A percentile compares a stretch with the other conserved stretches of the same genome.
Conservation (phyloP, 2,888 invertebrate genomes). For the Ochropleura leucogaster region DNA sequence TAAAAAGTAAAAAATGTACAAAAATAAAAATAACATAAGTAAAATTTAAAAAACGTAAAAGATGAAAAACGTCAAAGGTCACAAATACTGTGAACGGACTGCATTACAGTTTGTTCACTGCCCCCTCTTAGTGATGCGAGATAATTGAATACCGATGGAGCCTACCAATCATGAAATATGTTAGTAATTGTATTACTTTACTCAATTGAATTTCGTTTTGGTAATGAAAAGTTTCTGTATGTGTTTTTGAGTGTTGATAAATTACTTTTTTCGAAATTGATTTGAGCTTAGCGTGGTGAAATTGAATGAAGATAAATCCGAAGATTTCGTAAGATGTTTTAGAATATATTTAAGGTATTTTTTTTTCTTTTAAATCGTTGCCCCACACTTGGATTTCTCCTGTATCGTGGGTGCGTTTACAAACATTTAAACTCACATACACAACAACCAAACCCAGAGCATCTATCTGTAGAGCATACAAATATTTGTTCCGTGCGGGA, state of each 20-base stretch:
- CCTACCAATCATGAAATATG: slow-evolving; percentile 86
- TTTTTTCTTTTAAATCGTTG: no score
- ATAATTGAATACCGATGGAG: slow-evolving; percentile 78
- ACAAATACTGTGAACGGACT: not conserved
- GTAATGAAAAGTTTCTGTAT: slow-evolving; percentile 12
- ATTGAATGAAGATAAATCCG: no score
- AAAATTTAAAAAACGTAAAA: no score
- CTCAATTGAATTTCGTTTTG: slow-evolving; percentile 60
- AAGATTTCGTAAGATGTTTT: not conserved
- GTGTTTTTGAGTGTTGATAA: not conserved
- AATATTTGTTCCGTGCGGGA: no score
- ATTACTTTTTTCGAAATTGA: not conserved
- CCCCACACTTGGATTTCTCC: no score
- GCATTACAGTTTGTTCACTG: slow-evolving; percentile 69
- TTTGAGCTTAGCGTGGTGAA: not conserved
- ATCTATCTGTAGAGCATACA: no score
- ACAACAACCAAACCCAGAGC: no score
- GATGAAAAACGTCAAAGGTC: not conserved
- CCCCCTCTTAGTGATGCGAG: slow-evolving; percentile 62
- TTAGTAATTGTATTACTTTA: slow-evolving; percentile 81
- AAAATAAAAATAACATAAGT: no score
- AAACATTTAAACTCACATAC: no score
- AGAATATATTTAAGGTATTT: no score
- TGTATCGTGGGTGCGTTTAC: no score
- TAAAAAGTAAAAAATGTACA: no score